Percentiles rank a stretch among this genome's conserved stretches.
phyloP scores from a whole-genome alignment of 2,113 vertebrate species.

The Dromiciops gliroides region DNA sequence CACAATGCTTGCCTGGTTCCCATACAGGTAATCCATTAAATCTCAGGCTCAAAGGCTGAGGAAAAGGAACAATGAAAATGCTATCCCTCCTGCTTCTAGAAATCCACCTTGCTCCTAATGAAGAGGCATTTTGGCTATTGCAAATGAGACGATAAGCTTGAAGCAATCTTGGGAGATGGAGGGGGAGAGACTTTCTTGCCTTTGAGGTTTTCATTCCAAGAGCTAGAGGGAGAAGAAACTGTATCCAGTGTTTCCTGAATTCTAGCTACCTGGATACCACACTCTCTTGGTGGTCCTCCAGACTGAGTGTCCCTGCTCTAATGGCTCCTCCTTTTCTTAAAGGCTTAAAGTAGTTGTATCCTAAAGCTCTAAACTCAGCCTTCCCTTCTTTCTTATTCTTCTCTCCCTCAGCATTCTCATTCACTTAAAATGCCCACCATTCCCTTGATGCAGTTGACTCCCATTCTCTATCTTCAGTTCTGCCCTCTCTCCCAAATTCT shows the following conservation, averaged over 20 bases:
- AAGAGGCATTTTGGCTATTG: neutral
- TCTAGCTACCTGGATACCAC: slow-evolving; percentile 3
- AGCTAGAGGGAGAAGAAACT: slow-evolving; percentile 1
- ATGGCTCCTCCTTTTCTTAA: neutral
- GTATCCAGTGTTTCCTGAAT: slow-evolving; percentile 47
- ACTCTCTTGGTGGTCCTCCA: slow-evolving; percentile 1
- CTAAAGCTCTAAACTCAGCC: neutral
- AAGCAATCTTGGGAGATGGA: neutral
- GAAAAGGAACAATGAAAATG: neutral
- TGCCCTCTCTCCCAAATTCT: neutral
- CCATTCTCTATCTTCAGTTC: neutral
- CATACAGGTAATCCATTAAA: slow-evolving; percentile 49
- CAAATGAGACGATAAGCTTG: neutral
- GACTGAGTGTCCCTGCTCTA: neutral
- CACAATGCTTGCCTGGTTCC: slow-evolving; percentile 35
- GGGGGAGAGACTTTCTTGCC: slow-evolving; percentile 40
- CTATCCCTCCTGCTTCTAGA: neutral
- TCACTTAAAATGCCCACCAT: neutral
- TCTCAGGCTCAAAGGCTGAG: slow-evolving; percentile 6
- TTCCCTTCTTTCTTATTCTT: neutral
- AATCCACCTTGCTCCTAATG: neutral
- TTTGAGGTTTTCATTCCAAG: slow-evolving; percentile 49
- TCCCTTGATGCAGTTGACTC: neutral
- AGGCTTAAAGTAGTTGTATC: neutral
- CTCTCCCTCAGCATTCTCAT: neutral